Percentiles rank a stretch among this genome's conserved stretches.
phyloP scores from a whole-genome alignment of 2,888 invertebrate species.

The Lasioglossum pauxillum region DNA sequence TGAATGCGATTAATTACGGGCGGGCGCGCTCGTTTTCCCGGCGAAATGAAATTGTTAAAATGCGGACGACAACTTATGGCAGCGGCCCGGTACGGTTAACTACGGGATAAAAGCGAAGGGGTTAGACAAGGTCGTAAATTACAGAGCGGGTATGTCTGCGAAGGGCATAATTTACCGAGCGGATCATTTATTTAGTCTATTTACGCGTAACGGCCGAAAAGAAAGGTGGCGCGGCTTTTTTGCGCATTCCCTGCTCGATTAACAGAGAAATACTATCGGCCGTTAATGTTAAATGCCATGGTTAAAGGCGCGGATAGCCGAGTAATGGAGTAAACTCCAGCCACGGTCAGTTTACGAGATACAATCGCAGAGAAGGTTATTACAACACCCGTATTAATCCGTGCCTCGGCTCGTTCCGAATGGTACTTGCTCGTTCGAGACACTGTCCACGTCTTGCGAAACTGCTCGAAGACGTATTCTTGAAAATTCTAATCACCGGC shows the following conservation, averaged over 20 bases:
- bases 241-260: constrained; percentile 31
- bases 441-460: not conserved
- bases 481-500: constrained; percentile 2
- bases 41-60: not conserved
- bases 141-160: not conserved
- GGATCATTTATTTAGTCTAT: constrained; percentile 16
- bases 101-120: constrained; percentile 4
- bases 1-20: not conserved
- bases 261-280: constrained; percentile 38
- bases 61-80: not conserved
- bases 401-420: constrained; percentile 11
- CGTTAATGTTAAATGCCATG: constrained; percentile 46
- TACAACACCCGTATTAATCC: constrained; percentile 49
- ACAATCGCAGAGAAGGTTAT: constrained; percentile 50
- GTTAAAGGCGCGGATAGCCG: constrained; percentile 26
- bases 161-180: constrained; percentile 13
- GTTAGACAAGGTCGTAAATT: constrained; percentile 13
- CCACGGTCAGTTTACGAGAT: constrained; percentile 48
- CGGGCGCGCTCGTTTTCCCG: not conserved
- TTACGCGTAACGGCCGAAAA: constrained; percentile 9
- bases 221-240: constrained; percentile 27
- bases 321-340: constrained; percentile 36
- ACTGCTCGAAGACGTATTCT: not conserved
- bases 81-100: not conserved
- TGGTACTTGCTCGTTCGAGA: constrained; percentile 1